These are phyloP conservation scores for Bedellia somnulentella DNA, from an alignment of 2,888 invertebrate species.

Conservation along the genomic window DNA sequence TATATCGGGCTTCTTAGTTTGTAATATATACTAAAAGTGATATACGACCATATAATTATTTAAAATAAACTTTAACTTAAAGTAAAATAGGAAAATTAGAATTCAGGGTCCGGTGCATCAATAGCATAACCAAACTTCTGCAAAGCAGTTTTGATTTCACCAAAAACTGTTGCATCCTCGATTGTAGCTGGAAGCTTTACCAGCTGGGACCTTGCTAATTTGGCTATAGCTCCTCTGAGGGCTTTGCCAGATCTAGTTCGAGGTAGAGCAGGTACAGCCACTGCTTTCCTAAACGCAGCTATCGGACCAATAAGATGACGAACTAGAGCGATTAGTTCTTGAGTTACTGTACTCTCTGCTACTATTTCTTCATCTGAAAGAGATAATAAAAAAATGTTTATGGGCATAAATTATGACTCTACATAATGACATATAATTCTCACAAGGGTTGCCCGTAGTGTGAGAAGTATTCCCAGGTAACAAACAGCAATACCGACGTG, in stretches of 20 bases:
- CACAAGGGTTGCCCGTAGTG: no score
- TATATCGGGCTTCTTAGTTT: neutral
- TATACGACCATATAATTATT: neutral
- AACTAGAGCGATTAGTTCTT: conserved; percentile 41
- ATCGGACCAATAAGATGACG: conserved; percentile 78
- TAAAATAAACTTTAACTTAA: neutral
- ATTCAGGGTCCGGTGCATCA: conserved; percentile 68
- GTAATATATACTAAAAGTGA: neutral
- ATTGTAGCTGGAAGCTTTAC: conserved; percentile 84
- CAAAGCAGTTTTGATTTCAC: conserved; percentile 73
- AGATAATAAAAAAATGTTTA: conserved; percentile 9
- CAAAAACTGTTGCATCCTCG: conserved; percentile 83
- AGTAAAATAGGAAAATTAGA: conserved; percentile 12
- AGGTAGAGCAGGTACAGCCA: conserved; percentile 79
- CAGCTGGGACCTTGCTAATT: conserved; percentile 62
- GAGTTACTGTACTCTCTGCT: conserved; percentile 39
- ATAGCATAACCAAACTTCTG: conserved; percentile 76
- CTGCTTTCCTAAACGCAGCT: conserved; percentile 81
- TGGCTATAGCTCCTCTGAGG: conserved; percentile 42
- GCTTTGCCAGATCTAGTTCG: conserved; percentile 76
- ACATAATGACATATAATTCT: no score
- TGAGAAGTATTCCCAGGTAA: no score
- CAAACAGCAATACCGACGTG: no score
- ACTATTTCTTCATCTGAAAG: conserved; percentile 44
- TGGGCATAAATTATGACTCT: no score